Percentiles rank a stretch among this genome's conserved stretches.
phyloP scores from a whole-genome alignment of 2,797 vertebrate genomes.

The Coracias cyanogaster region DNA sequence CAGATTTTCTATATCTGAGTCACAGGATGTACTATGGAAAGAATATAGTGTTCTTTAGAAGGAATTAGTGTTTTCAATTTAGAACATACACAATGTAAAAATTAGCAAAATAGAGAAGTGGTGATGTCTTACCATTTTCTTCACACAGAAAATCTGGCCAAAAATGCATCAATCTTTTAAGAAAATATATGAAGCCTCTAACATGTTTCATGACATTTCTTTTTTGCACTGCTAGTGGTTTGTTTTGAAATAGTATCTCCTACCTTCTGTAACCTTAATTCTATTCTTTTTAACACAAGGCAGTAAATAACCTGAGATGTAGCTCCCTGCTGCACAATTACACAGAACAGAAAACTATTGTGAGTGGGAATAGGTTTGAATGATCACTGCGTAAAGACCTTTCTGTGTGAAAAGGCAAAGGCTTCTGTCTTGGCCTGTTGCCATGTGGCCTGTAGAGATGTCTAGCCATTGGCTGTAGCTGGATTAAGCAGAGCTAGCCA shows the following conservation, averaged over 20 bases:
- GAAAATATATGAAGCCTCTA: not conserved
- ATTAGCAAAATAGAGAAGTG: not conserved
- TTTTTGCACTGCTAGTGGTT: not conserved
- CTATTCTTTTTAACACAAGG: not conserved
- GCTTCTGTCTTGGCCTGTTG: not conserved
- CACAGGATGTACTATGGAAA: not conserved
- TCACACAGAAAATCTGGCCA: not conserved
- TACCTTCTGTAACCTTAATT: not conserved
- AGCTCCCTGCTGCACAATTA: not conserved
- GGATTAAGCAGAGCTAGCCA: not conserved
- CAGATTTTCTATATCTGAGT: conserved; percentile 22
- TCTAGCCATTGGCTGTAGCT: not conserved
- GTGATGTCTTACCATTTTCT: not conserved
- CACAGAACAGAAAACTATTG: rapidly evolving
- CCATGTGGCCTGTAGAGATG: not conserved
- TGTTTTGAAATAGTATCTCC: not conserved
- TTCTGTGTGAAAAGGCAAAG: not conserved
- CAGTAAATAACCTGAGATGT: not conserved
- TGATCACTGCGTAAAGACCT: not conserved
- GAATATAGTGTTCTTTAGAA: not conserved
- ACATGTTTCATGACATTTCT: not conserved
- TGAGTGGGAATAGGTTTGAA: rapidly evolving
- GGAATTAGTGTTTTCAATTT: not conserved
- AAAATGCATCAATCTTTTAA: not conserved
- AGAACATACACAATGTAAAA: not conserved